Percentiles rank a stretch among this genome's conserved stretches.
Conservation (phyloP, 1,140 invertebrate species). For the Drosophila gunungcola region DNA sequence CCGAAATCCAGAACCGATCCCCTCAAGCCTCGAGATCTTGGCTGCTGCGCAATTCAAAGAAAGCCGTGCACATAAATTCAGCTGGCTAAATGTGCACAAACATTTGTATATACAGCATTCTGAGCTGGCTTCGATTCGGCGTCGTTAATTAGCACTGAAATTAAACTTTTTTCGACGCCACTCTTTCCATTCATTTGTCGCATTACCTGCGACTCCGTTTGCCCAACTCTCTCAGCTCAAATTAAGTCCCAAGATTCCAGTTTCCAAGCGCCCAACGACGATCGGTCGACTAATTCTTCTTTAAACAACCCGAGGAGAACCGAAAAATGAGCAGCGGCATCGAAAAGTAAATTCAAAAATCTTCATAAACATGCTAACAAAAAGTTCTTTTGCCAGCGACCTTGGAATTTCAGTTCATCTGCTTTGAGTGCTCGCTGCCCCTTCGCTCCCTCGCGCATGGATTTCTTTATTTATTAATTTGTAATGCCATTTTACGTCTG, state of each 20-base stretch:
- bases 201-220: conserved; percentile 46
- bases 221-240: background rate
- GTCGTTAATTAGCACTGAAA: conserved; percentile 77
- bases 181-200: conserved; percentile 50
- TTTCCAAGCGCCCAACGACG: conserved; percentile 42
- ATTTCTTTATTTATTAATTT: conserved; percentile 67
- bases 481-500: conserved; percentile 56
- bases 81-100: conserved; percentile 25
- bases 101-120: conserved; percentile 17
- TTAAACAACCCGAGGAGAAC: conserved; percentile 63
- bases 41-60: conserved; percentile 73
- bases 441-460: conserved; percentile 15
- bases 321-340: conserved; percentile 25
- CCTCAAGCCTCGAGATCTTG: conserved; percentile 3
- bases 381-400: conserved; percentile 63
- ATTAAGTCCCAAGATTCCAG: conserved; percentile 47
- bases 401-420: conserved; percentile 66
- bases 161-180: conserved; percentile 47
- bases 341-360: conserved; percentile 41
- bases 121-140: conserved; percentile 30
- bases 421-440: conserved; percentile 22
- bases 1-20: conserved; percentile 20
- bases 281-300: conserved; percentile 73
- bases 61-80: conserved; percentile 69
- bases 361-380: conserved; percentile 68